Conservation (phyloP, 1,140 invertebrate genomes). For the Drosophila erecta region DNA sequence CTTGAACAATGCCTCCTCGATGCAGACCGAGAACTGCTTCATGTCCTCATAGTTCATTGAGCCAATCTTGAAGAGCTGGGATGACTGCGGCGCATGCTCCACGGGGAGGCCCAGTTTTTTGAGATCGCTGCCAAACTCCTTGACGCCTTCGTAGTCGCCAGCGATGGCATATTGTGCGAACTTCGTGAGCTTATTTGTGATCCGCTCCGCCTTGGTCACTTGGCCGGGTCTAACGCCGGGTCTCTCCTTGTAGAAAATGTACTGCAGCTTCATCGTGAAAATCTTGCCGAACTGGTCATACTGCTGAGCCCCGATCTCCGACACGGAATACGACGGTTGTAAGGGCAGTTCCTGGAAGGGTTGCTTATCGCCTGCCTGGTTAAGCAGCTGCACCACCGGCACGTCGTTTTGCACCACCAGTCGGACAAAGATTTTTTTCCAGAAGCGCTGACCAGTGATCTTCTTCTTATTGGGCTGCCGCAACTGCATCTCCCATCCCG, state of each 20-base stretch:
- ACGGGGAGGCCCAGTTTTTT: constrained; percentile 97
- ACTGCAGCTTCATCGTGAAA: constrained; percentile 99
- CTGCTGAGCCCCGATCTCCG: constrained; percentile 97
- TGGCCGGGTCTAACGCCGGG: constrained; percentile 98
- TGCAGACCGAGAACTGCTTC: constrained; percentile 94
- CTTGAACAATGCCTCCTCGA: constrained; percentile 96
- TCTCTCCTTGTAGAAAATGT: constrained; percentile 99
- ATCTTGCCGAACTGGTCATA: constrained; percentile 99
- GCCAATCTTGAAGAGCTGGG: constrained; percentile 98
- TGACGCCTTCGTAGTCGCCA: constrained; percentile 95
- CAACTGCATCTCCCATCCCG: constrained; percentile 99
- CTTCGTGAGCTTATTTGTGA: constrained; percentile 96
- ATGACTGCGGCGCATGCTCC: constrained; percentile 98
- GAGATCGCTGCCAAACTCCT: constrained; percentile 96
- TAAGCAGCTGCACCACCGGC: constrained; percentile 94
- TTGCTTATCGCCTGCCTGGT: constrained; percentile 93
- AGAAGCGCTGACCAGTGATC: constrained; percentile 97
- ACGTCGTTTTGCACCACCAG: constrained; percentile 92
- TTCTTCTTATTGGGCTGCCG: constrained; percentile 99
- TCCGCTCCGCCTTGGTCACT: constrained; percentile 95
- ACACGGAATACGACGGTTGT: constrained; percentile 96
- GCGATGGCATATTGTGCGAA: constrained; percentile 97
- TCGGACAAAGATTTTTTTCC: constrained; percentile 98
- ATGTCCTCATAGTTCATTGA: constrained; percentile 95
- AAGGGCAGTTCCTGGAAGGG: constrained; percentile 97